phyloP scores from a whole-genome alignment of 2,797 vertebrate genomes.

The Uromys caudimaculatus region DNA sequence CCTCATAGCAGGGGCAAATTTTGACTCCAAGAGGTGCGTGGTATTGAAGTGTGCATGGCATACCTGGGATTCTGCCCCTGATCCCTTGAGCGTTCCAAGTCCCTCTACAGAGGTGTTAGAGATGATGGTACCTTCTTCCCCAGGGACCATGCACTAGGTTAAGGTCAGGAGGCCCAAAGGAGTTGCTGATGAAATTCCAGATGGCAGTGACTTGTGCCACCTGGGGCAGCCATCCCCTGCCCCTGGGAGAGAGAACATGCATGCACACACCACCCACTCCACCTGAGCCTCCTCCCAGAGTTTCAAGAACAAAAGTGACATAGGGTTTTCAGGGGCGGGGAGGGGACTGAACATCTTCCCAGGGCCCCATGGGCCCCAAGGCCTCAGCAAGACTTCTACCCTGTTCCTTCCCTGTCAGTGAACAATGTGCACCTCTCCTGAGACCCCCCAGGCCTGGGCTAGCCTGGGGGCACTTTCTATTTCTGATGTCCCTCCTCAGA shows the following conservation, averaged over 20 bases:
- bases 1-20: background rate
- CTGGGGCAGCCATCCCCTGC: background rate
- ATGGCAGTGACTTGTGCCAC: fast-evolving
- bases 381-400: background rate
- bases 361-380: background rate
- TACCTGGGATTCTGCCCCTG: background rate
- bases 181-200: background rate
- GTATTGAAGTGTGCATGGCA: fast-evolving
- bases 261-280: background rate
- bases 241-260: too few species aligned
- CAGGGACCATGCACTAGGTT: background rate
- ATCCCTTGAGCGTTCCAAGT: background rate
- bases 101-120: background rate
- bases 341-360: background rate
- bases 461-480: constrained; percentile 16
- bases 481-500: background rate
- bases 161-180: background rate
- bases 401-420: background rate
- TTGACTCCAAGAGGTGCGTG: background rate
- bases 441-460: constrained; percentile 17
- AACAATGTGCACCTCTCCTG: constrained; percentile 47
- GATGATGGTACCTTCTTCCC: background rate
- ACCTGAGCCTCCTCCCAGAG: background rate
- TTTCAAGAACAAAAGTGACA: background rate
- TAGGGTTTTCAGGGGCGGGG: fast-evolving